phyloP scores from a whole-genome alignment of 2,888 invertebrate species.

The Digitonthophagus gazella region DNA sequence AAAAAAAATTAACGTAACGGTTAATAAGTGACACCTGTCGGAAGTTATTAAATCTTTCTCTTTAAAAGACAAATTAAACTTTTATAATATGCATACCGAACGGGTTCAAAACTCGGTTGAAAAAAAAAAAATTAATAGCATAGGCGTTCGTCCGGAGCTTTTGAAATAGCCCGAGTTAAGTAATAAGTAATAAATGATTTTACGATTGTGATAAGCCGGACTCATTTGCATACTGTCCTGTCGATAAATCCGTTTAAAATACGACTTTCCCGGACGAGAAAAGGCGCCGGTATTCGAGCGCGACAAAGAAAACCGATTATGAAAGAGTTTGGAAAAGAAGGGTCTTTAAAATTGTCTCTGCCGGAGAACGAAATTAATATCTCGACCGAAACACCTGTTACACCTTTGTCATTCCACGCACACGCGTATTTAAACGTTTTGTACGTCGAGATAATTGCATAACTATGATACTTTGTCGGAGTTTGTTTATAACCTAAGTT shows the following conservation, averaged over 20 bases:
- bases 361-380: background rate
- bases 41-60: slow-evolving; percentile 1
- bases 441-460: background rate
- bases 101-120: background rate
- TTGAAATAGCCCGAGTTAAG: slow-evolving; percentile 28
- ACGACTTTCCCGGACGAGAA: slow-evolving; percentile 10
- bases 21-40: slow-evolving; percentile 13
- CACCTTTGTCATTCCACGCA: slow-evolving; percentile 10
- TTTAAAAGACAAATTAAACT: slow-evolving; percentile 23
- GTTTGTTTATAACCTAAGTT: background rate
- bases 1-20: background rate
- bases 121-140: slow-evolving; percentile 11
- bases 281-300: background rate
- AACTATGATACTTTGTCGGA: too few species aligned
- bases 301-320: slow-evolving; percentile 4
- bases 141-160: slow-evolving; percentile 18
- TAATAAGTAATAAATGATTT: slow-evolving; percentile 27
- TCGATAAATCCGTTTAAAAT: slow-evolving; percentile 28
- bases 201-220: slow-evolving; percentile 25
- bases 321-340: slow-evolving; percentile 6
- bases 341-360: background rate
- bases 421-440: background rate
- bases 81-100: background rate
- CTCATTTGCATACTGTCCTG: slow-evolving; percentile 26
- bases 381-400: slow-evolving; percentile 12